Evolutionary conservation across 2,888 invertebrate genomes (phyloP).

Genomic region (Spisula subtruncata): DNA sequence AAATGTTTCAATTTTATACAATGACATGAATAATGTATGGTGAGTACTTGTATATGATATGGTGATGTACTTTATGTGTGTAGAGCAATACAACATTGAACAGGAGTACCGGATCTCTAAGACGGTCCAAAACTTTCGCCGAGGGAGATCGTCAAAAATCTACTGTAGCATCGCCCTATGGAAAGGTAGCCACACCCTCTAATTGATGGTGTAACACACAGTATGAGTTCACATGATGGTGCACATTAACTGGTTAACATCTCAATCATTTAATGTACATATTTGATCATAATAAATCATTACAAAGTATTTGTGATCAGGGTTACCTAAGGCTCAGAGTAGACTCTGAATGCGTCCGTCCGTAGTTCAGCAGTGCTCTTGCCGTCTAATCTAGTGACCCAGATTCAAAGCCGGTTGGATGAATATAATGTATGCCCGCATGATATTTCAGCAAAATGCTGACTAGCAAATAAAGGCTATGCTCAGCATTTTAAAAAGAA

Average conservation of each 20-base stretch:
- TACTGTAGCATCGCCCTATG: conserved; percentile 64
- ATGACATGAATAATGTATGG: not conserved
- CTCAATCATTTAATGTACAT: not conserved
- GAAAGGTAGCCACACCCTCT: conserved; percentile 56
- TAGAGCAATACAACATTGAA: conserved; percentile 32
- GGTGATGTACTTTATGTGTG: not conserved
- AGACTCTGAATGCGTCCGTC: too few relatives aligned
- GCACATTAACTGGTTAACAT: not conserved
- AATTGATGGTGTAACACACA: conserved; percentile 13
- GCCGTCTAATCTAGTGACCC: too few relatives aligned
- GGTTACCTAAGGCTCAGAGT: too few relatives aligned
- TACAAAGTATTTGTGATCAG: not conserved
- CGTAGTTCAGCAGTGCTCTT: too few relatives aligned
- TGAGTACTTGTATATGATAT: not conserved
- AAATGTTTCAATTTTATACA: not conserved
- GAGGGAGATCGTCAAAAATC: conserved; percentile 60
- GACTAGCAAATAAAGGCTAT: too few relatives aligned
- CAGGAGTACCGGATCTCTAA: conserved; percentile 41
- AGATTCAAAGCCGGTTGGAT: too few relatives aligned
- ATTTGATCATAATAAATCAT: not conserved
- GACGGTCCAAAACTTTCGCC: conserved; percentile 65
- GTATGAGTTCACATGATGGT: conserved; percentile 21
- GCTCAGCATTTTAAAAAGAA: too few relatives aligned
- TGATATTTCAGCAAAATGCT: too few relatives aligned
- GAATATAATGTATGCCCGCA: too few relatives aligned